Conservation (phyloP, 2,888 invertebrate genomes). For the Ennomos quercinarius region DNA sequence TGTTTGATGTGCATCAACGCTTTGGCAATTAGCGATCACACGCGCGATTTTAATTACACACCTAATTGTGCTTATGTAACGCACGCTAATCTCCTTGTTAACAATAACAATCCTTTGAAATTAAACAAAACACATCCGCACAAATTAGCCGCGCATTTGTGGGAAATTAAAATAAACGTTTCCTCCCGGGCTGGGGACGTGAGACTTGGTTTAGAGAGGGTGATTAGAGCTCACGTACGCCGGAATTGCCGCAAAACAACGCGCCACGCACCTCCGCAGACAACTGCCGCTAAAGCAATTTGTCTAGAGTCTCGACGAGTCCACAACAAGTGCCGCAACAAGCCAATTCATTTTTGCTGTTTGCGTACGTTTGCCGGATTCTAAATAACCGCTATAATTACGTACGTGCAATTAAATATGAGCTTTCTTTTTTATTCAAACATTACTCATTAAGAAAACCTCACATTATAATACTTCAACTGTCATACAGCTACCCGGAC, state of each 20-base stretch:
- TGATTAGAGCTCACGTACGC: conserved; percentile 73
- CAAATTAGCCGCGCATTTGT: conserved; percentile 77
- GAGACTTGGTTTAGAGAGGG: conserved; percentile 72
- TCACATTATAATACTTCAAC: too few relatives aligned
- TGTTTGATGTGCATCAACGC: conserved; percentile 24
- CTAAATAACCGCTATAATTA: background rate
- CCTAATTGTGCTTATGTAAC: conserved; percentile 38
- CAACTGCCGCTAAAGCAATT: conserved; percentile 52
- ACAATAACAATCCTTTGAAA: conserved; percentile 64
- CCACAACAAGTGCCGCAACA: conserved; percentile 21
- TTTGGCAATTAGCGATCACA: conserved; percentile 17
- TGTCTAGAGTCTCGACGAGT: conserved; percentile 43
- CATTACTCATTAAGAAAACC: too few relatives aligned
- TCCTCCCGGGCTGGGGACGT: conserved; percentile 62
- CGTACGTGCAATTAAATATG: background rate
- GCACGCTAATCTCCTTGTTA: conserved; percentile 41
- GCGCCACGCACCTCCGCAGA: conserved; percentile 57
- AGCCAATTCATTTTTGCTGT: conserved; percentile 16
- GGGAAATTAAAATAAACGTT: conserved; percentile 78
- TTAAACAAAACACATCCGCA: conserved; percentile 71
- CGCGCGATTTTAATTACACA: conserved; percentile 30
- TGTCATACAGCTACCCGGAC: too few relatives aligned
- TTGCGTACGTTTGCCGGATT: background rate
- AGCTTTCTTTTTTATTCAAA: too few relatives aligned
- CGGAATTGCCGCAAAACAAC: conserved; percentile 63